Base-by-base conservation (phyloP, 2,888 invertebrate genomes). In the Leucoma salicis region DNA sequence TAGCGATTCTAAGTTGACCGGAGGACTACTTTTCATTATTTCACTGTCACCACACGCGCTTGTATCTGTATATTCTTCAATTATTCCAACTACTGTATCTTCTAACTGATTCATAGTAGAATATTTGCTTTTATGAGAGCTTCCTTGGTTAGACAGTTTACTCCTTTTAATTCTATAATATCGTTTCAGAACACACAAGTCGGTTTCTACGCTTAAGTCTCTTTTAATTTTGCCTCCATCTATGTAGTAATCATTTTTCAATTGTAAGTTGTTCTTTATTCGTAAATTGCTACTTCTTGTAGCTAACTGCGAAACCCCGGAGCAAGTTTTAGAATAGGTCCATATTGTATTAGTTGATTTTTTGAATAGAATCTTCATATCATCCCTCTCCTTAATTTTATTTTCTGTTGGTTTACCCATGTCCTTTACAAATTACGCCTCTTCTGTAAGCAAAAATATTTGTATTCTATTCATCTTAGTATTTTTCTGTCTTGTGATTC, bases 371-470 rank as follows among this genome's bases (percentile, higher is more conserved):
- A 79, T 38, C 53, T 61, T 77, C 7, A 74, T 63, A 11, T 65
- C 62, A 65, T 64, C 21, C 40, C 60, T 42, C 8, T 35, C 41
- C 37, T 45, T 66, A 41, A 50, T 29, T 57, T 48, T 61, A 14
- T 37, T 28, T 35, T 45, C 51, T 5, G 32, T 31, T 42, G 25
- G 46, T 53, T 72, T 83, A 37, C 71, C 79, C 82, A 82, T 83
- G 21, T 53, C 39, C 3, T 29, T 40, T 42, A 18, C 34, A 28
- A 45, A 44, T 52, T 47, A 46, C 49, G 42, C 18, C 63, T 70
- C 70, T 71, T 81, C 87, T 87, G 87, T 54, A 86, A 87, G 62
- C 74, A 83, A 76, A 70, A 82, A 84, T 72, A 68, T 73, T 74
- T 65, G 75, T 76, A 73, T 73, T 79, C 79, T 77, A 65, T 78